These are phyloP conservation scores for Tachina grossa DNA, from an alignment of 2,888 invertebrate species.

Conservation along the genomic window DNA sequence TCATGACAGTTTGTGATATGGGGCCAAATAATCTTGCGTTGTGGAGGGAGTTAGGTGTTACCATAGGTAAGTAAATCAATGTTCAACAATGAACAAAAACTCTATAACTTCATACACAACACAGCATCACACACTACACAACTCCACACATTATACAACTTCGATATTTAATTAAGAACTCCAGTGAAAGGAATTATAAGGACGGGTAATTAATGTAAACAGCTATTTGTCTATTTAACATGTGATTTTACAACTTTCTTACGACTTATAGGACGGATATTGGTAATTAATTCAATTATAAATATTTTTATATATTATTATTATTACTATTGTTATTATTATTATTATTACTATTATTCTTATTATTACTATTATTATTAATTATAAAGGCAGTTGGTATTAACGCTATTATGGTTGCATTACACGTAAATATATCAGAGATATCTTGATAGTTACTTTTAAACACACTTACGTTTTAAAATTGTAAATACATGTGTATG, in stretches of 20 bases:
- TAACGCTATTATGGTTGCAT: neutral
- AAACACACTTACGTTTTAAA: too few relatives aligned
- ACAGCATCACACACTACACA: too few relatives aligned
- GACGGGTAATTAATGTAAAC: neutral
- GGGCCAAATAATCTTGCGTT: neutral
- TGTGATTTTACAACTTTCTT: neutral
- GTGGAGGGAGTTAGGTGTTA: neutral
- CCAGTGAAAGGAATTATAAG: neutral
- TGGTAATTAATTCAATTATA: neutral
- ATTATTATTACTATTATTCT: too few relatives aligned
- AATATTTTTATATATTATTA: too few relatives aligned
- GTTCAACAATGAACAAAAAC: too few relatives aligned
- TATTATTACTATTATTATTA: neutral
- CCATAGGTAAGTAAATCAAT: neutral
- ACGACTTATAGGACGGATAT: neutral
- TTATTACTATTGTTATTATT: too few relatives aligned
- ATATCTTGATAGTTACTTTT: too few relatives aligned
- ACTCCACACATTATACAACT: neutral
- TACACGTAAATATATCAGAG: neutral
- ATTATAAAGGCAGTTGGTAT: neutral
- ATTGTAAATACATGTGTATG: neutral
- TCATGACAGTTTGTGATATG: neutral
- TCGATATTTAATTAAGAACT: neutral
- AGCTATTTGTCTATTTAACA: neutral
- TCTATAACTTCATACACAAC: neutral